Conservation (phyloP, 2,888 invertebrate genomes). For the Panopea generosa region DNA sequence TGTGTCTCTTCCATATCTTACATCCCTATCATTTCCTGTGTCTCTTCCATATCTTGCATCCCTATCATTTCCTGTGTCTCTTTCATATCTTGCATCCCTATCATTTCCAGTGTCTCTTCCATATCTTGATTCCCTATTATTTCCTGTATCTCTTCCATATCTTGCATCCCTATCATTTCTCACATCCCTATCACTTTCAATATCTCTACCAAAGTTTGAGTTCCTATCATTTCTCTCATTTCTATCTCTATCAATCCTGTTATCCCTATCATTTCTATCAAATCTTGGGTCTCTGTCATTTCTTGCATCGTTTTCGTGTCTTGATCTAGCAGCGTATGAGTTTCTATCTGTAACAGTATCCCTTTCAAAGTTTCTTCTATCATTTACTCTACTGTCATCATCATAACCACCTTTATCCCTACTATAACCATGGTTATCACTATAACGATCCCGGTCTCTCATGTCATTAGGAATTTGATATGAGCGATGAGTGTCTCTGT, state of each 20-base stretch:
- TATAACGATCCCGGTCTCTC: constrained; percentile 12
- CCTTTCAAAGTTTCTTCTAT: not conserved
- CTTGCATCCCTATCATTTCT: not conserved
- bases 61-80: not conserved
- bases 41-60: constrained; percentile 20
- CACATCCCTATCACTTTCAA: not conserved
- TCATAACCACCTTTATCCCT: constrained; percentile 12
- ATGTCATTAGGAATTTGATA: constrained; percentile 7
- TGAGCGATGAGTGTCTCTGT: constrained; percentile 16
- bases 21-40: not conserved
- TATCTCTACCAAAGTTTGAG: constrained; percentile 14
- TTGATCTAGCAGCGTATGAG: not conserved
- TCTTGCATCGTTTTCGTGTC: constrained; percentile 6
- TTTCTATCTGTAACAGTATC: not conserved
- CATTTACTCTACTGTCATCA: not conserved
- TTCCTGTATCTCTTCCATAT: constrained; percentile 3
- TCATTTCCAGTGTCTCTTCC: not conserved
- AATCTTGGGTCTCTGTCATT: constrained; percentile 7
- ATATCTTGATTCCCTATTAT: not conserved
- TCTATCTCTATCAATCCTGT: not conserved
- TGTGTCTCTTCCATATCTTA: constrained; percentile 7
- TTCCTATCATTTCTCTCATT: not conserved
- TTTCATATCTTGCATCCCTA: not conserved
- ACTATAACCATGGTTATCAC: constrained; percentile 17
- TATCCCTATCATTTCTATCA: constrained; percentile 11